Percentiles rank a stretch among this genome's conserved stretches.
Conservation (phyloP, 2,797 vertebrate species). For the Lacerta viridis region DNA sequence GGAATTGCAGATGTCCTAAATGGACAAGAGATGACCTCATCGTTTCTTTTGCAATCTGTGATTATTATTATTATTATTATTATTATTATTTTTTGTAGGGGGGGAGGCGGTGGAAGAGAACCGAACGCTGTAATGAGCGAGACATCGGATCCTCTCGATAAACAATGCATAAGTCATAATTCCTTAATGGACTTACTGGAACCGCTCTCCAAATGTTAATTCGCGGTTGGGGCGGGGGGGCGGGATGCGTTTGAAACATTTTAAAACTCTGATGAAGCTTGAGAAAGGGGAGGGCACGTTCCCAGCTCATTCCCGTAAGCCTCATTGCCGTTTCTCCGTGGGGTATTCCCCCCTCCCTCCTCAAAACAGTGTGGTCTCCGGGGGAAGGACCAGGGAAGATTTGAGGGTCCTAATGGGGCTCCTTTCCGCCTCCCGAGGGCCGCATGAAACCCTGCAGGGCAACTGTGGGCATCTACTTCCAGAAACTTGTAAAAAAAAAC, state of each 20-base stretch:
- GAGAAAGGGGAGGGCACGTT: background rate
- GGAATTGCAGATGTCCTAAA: background rate
- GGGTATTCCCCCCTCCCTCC: background rate
- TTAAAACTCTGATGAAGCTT: background rate
- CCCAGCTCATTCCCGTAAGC: slow-evolving; percentile 15
- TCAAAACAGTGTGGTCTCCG: fast-evolving
- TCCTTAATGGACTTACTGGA: slow-evolving; percentile 42
- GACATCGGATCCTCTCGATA: background rate
- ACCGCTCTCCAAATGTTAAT: background rate
- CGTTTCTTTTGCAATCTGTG: background rate
- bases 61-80: too few relatives aligned
- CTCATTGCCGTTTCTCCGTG: background rate
- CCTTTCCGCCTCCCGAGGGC: background rate
- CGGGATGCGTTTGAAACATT: background rate
- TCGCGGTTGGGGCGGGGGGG: too few relatives aligned
- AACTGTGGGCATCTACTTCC: too few relatives aligned
- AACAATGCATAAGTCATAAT: slow-evolving; percentile 17
- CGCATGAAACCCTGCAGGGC: too few relatives aligned
- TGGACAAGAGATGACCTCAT: background rate
- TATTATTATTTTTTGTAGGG: too few relatives aligned
- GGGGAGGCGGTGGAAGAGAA: background rate
- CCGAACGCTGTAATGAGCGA: too few relatives aligned
- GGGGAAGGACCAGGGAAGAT: too few relatives aligned
- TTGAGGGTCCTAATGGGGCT: background rate
- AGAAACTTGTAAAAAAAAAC: too few relatives aligned